Percentiles rank a stretch among this genome's conserved stretches.
These are phyloP conservation scores for Caenorhabditis angaria DNA, from an alignment of 2,888 invertebrate genomes.

Conservation along the genomic window DNA sequence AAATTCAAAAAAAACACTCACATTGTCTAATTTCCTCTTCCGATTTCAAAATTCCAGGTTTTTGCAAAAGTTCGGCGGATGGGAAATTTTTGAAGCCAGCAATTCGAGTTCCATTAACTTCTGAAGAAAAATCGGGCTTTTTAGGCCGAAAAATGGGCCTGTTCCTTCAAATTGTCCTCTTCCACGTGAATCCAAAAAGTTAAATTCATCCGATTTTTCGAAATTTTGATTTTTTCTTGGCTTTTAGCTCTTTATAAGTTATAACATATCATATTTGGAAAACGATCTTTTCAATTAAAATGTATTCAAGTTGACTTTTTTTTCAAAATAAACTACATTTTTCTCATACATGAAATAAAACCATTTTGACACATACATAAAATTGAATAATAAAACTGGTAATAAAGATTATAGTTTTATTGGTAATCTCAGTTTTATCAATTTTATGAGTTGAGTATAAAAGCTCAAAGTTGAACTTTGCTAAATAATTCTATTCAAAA, in stretches of 20 bases:
- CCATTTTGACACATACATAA: too few relatives aligned
- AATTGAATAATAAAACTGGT: too few relatives aligned
- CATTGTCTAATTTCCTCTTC: slow-evolving; percentile 41
- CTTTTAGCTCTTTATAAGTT: slow-evolving; percentile 59
- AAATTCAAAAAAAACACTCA: slow-evolving; percentile 18
- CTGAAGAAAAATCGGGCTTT: slow-evolving; percentile 36
- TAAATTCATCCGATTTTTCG: slow-evolving; percentile 50
- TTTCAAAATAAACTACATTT: too few relatives aligned
- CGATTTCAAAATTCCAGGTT: slow-evolving; percentile 44
- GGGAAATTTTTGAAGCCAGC: slow-evolving; percentile 60
- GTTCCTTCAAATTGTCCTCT: slow-evolving; percentile 65
- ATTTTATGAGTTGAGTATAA: too few relatives aligned
- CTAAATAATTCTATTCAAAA: too few relatives aligned
- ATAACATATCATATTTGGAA: slow-evolving; percentile 45
- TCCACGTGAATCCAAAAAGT: slow-evolving; percentile 64
- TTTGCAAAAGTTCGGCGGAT: slow-evolving; percentile 46
- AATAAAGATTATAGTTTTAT: too few relatives aligned
- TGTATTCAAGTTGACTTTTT: too few relatives aligned
- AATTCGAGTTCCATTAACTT: slow-evolving; percentile 55
- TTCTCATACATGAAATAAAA: too few relatives aligned
- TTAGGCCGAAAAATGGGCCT: not conserved
- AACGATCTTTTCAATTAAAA: too few relatives aligned
- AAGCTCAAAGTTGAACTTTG: too few relatives aligned
- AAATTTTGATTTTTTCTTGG: slow-evolving; percentile 41
- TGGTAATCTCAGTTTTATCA: too few relatives aligned